Percentiles rank a stretch among this genome's conserved stretches.
phyloP scores from a whole-genome alignment of 2,888 invertebrate genomes.

The Tachina grossa region DNA sequence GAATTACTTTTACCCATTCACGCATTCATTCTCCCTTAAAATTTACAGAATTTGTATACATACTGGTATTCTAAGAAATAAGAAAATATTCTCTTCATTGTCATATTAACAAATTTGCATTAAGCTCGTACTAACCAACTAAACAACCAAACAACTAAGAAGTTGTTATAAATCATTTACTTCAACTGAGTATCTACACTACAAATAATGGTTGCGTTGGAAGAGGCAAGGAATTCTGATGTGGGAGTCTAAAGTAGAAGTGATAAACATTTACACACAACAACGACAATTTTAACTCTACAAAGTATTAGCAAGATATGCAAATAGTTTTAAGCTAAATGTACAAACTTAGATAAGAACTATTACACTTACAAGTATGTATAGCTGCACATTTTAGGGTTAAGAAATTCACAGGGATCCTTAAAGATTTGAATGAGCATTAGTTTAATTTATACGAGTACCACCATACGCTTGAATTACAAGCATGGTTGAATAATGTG shows the following conservation, averaged over 20 bases:
- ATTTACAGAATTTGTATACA: conserved; percentile 15
- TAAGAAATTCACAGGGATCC: conserved; percentile 9
- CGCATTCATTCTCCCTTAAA: not conserved
- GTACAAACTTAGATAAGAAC: conserved; percentile 10
- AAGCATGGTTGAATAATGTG: not conserved
- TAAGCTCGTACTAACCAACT: not conserved
- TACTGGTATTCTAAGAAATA: conserved; percentile 15
- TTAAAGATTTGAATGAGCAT: not conserved
- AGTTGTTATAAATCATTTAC: conserved; percentile 32
- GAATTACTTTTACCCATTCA: conserved; percentile 36
- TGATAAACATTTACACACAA: conserved; percentile 11
- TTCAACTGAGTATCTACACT: not conserved
- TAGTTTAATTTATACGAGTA: conserved; percentile 6
- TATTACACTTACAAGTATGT: not conserved
- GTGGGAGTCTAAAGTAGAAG: not conserved
- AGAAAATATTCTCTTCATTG: conserved; percentile 13
- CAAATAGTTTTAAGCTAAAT: conserved; percentile 49
- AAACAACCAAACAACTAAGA: not conserved
- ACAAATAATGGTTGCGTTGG: not conserved
- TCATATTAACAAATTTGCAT: conserved; percentile 44
- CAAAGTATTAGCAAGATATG: conserved; percentile 61
- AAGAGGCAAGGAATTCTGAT: not conserved
- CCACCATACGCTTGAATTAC: not conserved
- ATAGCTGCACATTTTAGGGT: not conserved
- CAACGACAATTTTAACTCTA: conserved; percentile 25